Percentiles rank a stretch among this genome's conserved stretches.
Evolutionary conservation across 2,797 vertebrate genomes (phyloP).

Genomic region (Diglossa cyanea): DNA sequence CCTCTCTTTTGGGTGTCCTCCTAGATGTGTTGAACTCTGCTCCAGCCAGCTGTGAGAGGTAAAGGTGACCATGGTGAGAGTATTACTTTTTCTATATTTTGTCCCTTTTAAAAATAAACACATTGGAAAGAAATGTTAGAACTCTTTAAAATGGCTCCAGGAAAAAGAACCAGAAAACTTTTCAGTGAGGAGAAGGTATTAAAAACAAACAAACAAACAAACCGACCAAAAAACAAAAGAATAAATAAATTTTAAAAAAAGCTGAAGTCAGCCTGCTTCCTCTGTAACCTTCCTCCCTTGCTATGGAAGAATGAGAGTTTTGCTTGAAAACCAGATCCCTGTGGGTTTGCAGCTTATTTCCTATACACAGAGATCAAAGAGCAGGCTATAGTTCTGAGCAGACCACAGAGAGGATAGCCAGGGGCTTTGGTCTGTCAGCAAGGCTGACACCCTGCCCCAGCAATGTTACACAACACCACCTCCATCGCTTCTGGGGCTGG

Average conservation of each 20-base stretch:
- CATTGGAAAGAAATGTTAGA: background rate
- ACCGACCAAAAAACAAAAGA: background rate
- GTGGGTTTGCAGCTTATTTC: background rate
- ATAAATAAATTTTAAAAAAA: background rate
- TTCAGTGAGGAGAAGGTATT: background rate
- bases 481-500: background rate
- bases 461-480: background rate
- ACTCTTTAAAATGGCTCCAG: background rate
- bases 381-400: background rate
- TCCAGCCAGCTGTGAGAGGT: background rate
- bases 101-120: background rate
- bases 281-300: background rate
- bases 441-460: background rate
- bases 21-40: background rate
- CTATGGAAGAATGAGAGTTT: background rate
- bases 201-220: background rate
- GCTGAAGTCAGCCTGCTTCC: background rate
- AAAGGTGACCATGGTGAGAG: background rate
- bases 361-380: background rate
- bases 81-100: background rate
- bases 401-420: background rate
- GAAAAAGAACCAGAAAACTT: background rate
- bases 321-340: background rate
- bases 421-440: background rate
- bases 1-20: background rate